Evolutionary conservation across 1,140 invertebrate species (phyloP).

Genomic region (Lanistes nyassanus): DNA sequence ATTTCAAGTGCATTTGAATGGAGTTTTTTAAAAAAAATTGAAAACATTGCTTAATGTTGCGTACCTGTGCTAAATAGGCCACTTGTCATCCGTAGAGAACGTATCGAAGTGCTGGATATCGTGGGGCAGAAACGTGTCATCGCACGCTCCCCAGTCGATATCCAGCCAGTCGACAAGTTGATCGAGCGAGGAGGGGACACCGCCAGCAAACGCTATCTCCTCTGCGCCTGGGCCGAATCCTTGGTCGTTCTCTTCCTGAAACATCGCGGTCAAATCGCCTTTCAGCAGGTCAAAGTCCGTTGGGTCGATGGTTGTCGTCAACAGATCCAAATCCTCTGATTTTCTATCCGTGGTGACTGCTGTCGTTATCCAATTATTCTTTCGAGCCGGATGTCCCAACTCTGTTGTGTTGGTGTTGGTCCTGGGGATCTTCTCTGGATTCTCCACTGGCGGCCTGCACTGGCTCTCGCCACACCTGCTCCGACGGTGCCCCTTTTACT

Average conservation of each 20-base stretch:
- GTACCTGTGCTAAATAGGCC: conserved; percentile 59
- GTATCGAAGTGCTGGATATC: conserved; percentile 50
- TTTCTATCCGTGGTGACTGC: too few relatives aligned
- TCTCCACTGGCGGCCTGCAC: conserved; percentile 20
- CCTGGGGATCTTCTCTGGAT: conserved; percentile 12
- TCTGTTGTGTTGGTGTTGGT: too few relatives aligned
- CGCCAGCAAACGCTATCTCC: conserved; percentile 1
- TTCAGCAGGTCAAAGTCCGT: conserved; percentile 6
- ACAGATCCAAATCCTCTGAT: neutral
- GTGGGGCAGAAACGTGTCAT: conserved; percentile 31
- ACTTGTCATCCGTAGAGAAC: conserved; percentile 51
- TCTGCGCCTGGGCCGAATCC: conserved; percentile 16
- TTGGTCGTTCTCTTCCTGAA: conserved; percentile 21
- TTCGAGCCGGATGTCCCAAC: too few relatives aligned
- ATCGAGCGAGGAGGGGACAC: conserved; percentile 46
- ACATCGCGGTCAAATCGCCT: conserved; percentile 18
- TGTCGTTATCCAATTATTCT: too few relatives aligned
- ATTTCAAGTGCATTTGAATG: too few relatives aligned
- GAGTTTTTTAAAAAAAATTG: too few relatives aligned
- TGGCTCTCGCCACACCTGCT: conserved; percentile 19
- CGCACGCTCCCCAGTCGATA: conserved; percentile 28
- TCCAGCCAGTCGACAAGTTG: conserved; percentile 53
- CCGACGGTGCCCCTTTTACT: conserved; percentile 24
- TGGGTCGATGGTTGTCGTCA: conserved; percentile 9
- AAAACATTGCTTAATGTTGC: too few relatives aligned